Evolutionary conservation across 2,888 invertebrate genomes (phyloP).

Genomic region (Thymelicus lineola): DNA sequence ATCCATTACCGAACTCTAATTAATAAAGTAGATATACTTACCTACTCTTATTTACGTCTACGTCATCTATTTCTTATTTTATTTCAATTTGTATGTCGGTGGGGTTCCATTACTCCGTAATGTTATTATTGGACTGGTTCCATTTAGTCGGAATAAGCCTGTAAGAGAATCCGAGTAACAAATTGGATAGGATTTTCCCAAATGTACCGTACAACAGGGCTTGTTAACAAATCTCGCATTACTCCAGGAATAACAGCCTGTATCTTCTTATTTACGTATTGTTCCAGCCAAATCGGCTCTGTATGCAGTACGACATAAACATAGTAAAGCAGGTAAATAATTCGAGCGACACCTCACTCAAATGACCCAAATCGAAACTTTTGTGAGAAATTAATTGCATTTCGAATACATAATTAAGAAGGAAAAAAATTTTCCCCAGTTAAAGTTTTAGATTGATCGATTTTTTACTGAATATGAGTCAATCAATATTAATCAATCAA

Average conservation of each 20-base stretch:
- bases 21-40: too few species aligned
- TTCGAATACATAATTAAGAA: too few species aligned
- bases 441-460: too few species aligned
- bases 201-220: constrained; percentile 9
- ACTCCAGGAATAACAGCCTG: neutral
- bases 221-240: constrained; percentile 31
- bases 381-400: too few species aligned
- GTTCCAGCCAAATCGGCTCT: neutral
- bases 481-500: too few species aligned
- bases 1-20: too few species aligned
- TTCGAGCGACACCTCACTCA: too few species aligned
- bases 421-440: too few species aligned
- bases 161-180: constrained; percentile 24
- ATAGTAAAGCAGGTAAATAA: too few species aligned
- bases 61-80: constrained; percentile 1
- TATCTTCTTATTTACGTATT: neutral
- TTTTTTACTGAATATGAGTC: too few species aligned
- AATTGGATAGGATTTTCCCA: constrained; percentile 32
- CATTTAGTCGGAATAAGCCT: constrained; percentile 28
- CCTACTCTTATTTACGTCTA: neutral
- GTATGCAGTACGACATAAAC: neutral
- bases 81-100: constrained; percentile 19
- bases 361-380: too few species aligned
- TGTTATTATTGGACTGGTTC: constrained; percentile 25
- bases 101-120: constrained; percentile 15